These are phyloP conservation scores for Hyperopisus bebe DNA, from an alignment of 2,113 vertebrate genomes.

Conservation along the genomic window DNA sequence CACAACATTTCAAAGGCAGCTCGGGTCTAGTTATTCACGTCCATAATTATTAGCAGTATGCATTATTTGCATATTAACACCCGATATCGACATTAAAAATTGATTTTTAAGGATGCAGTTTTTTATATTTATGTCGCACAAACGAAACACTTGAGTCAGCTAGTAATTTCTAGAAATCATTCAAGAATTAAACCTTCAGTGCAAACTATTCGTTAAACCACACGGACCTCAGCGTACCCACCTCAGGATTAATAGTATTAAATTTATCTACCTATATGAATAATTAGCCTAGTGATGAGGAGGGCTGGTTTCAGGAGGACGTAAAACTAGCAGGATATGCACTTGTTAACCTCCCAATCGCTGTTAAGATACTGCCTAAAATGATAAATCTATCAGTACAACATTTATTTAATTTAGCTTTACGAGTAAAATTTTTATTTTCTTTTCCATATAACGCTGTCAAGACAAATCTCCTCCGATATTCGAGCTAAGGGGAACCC, in stretches of 20 bases:
- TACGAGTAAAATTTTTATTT: not conserved
- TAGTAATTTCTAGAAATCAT: not conserved
- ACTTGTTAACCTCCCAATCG: not conserved
- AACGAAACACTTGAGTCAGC: not conserved
- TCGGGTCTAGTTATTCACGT: not conserved
- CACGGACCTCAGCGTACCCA: not conserved
- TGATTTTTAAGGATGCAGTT: not conserved
- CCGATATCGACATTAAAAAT: not conserved
- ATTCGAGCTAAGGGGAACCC: not conserved
- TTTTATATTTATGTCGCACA: not conserved
- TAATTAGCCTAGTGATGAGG: not conserved
- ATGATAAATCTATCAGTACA: not conserved
- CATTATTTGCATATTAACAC: not conserved
- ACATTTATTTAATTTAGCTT: not conserved
- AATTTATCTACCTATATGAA: not conserved
- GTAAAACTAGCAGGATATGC: not conserved
- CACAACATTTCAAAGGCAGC: not conserved
- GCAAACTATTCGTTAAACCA: not conserved
- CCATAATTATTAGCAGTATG: not conserved
- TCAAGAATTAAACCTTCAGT: not conserved
- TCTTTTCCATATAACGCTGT: not conserved
- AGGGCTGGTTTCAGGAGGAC: not conserved
- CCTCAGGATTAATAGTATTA: not conserved
- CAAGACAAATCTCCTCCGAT: not conserved
- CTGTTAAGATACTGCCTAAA: not conserved